Percentiles rank a stretch among this genome's conserved stretches.
Conservation (phyloP, 2,888 invertebrate species). For the Pterobdella sp. region DNA sequence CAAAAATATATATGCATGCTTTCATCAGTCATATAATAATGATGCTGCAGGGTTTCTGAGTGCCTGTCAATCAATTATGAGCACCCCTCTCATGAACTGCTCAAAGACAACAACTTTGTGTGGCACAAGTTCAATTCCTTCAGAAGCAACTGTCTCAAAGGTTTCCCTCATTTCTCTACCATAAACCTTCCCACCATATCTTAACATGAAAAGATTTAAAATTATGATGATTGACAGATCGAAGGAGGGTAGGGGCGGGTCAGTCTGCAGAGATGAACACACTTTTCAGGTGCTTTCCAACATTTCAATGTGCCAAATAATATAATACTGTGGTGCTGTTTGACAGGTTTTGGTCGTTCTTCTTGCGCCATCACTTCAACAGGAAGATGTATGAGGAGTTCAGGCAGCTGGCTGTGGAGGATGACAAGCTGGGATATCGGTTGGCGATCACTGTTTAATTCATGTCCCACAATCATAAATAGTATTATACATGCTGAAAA, state of each 20-base stretch:
- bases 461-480: background rate
- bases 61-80: conserved; percentile 59
- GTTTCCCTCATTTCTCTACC: conserved; percentile 51
- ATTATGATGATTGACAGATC: conserved; percentile 14
- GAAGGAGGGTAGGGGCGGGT: conserved; percentile 68
- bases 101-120: conserved; percentile 92
- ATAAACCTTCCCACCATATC: background rate
- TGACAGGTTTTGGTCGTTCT: conserved; percentile 87
- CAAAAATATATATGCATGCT: background rate
- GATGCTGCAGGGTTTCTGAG: conserved; percentile 3
- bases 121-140: conserved; percentile 96
- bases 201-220: no score
- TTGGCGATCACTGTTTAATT: conserved; percentile 42
- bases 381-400: conserved; percentile 96
- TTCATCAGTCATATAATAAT: background rate
- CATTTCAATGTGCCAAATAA: background rate
- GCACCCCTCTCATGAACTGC: conserved; percentile 87
- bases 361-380: conserved; percentile 94
- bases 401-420: conserved; percentile 80
- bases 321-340: background rate
- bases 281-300: conserved; percentile 70
- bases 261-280: conserved; percentile 99
- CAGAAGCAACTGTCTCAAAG: conserved; percentile 82
- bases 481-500: background rate
- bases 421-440: conserved; percentile 71